Evolutionary conservation across 1,140 invertebrate genomes (phyloP).

Genomic region (Cydia fagiglandana): DNA sequence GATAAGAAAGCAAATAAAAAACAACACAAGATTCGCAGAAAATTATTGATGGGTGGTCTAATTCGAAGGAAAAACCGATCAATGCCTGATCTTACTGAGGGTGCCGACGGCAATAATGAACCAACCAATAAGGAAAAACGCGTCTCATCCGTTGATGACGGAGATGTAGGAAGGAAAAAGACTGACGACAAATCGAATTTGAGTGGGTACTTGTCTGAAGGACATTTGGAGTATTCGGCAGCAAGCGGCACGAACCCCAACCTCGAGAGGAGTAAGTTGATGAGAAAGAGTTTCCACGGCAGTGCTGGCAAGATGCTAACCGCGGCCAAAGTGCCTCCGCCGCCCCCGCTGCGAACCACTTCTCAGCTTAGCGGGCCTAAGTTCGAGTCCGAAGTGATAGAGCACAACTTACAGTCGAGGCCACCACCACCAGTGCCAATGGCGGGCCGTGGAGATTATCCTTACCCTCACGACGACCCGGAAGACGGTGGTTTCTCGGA

Average conservation of each 20-base stretch:
- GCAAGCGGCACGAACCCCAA: constrained; percentile 86
- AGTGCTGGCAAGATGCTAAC: constrained; percentile 89
- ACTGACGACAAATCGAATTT: constrained; percentile 81
- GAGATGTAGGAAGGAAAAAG: constrained; percentile 83
- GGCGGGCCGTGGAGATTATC: constrained; percentile 59
- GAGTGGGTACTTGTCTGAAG: constrained; percentile 92
- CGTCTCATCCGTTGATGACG: constrained; percentile 86
- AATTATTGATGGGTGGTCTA: constrained; percentile 92
- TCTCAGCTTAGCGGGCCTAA: constrained; percentile 88
- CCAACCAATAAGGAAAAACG: constrained; percentile 65
- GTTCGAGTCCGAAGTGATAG: constrained; percentile 81
- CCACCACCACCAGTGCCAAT: constrained; percentile 75
- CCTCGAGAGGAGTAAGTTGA: constrained; percentile 90
- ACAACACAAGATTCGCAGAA: constrained; percentile 93
- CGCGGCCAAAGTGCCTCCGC: constrained; percentile 91
- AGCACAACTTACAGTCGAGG: constrained; percentile 79
- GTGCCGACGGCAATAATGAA: constrained; percentile 76
- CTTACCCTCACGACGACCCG: constrained; percentile 64
- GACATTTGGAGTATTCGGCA: constrained; percentile 86
- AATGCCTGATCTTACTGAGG: constrained; percentile 93
- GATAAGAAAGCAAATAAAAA: constrained; percentile 90
- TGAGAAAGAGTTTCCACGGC: constrained; percentile 93
- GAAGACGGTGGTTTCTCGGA: constrained; percentile 74
- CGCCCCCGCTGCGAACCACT: constrained; percentile 91
- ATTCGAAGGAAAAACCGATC: constrained; percentile 93